phyloP scores from a whole-genome alignment of 2,113 vertebrate genomes.

The Cromileptes altivelis region DNA sequence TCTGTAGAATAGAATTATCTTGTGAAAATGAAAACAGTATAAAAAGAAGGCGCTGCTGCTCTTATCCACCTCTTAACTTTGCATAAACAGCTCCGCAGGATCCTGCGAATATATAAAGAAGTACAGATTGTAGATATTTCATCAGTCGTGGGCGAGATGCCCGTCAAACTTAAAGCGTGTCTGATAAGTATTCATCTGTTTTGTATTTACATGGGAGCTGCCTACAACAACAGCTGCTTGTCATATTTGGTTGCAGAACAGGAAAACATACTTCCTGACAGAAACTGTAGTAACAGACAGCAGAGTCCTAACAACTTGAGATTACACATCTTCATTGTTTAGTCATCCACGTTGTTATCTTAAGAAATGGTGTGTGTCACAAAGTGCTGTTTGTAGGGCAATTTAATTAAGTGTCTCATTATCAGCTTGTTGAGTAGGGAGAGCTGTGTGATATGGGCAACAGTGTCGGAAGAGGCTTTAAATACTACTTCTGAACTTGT shows the following conservation, averaged over 20 bases:
- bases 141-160: background rate
- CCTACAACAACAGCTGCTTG: constrained; percentile 4
- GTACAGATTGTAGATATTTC: constrained; percentile 36
- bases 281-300: background rate
- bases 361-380: background rate
- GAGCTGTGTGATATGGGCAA: background rate
- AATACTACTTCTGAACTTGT: background rate
- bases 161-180: constrained; percentile 4
- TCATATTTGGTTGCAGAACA: constrained; percentile 14
- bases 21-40: background rate
- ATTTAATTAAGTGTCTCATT: background rate
- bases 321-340: background rate
- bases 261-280: constrained; percentile 14
- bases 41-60: background rate
- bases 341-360: background rate
- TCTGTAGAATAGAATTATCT: background rate
- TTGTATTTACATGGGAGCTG: constrained; percentile 16
- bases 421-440: background rate
- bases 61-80: constrained; percentile 24
- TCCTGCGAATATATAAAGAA: background rate
- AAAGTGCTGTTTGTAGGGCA: background rate
- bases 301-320: background rate
- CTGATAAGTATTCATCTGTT: constrained; percentile 7
- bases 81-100: background rate
- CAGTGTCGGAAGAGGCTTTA: background rate